Percentiles rank a stretch among this genome's conserved stretches.
phyloP scores from a whole-genome alignment of 2,797 vertebrate species.

The Aphelocoma californica region DNA sequence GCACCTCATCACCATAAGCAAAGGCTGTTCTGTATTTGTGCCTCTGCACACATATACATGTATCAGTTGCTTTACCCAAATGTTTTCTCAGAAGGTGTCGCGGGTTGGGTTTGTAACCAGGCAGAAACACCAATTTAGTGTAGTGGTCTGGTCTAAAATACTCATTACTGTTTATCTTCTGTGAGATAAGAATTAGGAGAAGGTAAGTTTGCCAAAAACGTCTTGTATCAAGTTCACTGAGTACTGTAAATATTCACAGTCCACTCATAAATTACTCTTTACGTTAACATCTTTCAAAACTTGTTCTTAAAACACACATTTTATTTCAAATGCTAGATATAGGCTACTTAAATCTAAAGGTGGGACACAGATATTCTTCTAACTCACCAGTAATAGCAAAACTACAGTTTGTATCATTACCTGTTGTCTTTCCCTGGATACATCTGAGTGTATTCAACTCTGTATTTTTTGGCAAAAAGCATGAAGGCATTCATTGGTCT shows the following conservation, averaged over 20 bases:
- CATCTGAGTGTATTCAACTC: constrained; percentile 99
- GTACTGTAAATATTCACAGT: neutral
- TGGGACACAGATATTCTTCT: neutral
- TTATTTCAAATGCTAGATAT: neutral
- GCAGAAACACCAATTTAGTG: too few species aligned
- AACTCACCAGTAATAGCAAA: neutral
- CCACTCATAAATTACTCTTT: neutral
- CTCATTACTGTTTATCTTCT: too few species aligned
- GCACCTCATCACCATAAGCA: neutral
- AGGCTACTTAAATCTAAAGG: neutral
- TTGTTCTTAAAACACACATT: neutral
- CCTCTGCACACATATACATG: neutral
- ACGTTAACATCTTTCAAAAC: neutral
- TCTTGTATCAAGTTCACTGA: neutral
- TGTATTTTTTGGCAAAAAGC: constrained; percentile 99
- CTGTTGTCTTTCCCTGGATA: constrained; percentile 99
- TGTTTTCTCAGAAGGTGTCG: neutral
- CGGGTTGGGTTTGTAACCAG: too few species aligned
- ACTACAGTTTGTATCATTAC: constrained; percentile 69
- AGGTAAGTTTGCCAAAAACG: neutral
- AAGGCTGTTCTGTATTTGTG: neutral
- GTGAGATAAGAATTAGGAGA: too few species aligned
- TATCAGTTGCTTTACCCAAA: neutral
- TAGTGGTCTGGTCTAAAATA: too few species aligned
- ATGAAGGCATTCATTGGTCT: constrained; percentile 99